Percentiles rank a stretch among this genome's conserved stretches.
These are phyloP conservation scores for Tympanuchus pallidicinctus DNA, from an alignment of 2,113 vertebrate species.

Conservation along the genomic window DNA sequence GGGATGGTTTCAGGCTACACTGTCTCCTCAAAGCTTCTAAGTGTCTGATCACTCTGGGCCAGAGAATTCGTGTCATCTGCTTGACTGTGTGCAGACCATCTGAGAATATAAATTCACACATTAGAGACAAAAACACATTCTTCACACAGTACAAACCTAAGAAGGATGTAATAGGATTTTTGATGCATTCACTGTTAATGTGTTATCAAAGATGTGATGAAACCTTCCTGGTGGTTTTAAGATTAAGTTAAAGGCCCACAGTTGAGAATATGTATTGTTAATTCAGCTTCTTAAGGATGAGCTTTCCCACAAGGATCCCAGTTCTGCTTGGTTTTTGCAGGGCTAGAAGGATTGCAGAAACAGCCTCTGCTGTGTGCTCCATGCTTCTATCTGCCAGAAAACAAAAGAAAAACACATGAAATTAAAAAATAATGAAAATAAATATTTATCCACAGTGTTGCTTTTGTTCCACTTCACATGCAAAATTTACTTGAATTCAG, in stretches of 20 bases:
- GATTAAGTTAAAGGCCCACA: neutral
- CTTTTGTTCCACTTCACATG: neutral
- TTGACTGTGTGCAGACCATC: neutral
- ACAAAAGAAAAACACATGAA: neutral
- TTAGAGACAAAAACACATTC: neutral
- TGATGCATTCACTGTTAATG: neutral
- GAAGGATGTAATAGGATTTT: neutral
- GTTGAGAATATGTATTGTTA: neutral
- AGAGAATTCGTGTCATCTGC: accelerated
- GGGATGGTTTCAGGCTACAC: accelerated
- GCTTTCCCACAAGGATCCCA: neutral
- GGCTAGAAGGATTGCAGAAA: neutral
- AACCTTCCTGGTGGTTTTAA: neutral
- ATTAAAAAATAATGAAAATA: neutral
- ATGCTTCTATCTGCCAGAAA: neutral
- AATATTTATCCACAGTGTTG: neutral
- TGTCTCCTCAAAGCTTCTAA: neutral
- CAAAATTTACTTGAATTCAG: neutral
- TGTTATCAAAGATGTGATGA: neutral
- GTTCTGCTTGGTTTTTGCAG: neutral
- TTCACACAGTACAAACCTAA: neutral
- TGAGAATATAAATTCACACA: neutral
- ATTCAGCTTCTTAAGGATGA: neutral
- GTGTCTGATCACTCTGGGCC: neutral
- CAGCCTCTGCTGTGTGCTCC: neutral